A percentile compares a stretch with the other conserved stretches of the same genome.
These are phyloP conservation scores for Jordanella pulchra DNA, from an alignment of 2,797 vertebrate genomes.

Conservation along the genomic window DNA sequence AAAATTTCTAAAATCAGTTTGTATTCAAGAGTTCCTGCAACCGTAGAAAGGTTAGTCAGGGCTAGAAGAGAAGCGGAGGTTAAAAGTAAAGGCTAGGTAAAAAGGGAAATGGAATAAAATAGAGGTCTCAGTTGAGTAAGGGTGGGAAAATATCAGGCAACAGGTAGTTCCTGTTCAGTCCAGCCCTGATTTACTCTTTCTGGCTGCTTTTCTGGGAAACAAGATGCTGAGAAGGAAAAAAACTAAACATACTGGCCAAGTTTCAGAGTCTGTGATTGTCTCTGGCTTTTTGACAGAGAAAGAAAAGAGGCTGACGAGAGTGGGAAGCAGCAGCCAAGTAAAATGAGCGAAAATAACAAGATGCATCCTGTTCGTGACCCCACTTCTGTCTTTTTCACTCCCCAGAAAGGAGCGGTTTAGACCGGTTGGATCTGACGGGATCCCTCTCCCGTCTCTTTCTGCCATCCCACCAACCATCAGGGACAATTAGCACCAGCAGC, in stretches of 20 bases:
- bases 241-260: constrained; percentile 48
- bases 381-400: constrained; percentile 47
- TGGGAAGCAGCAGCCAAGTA: constrained; percentile 28
- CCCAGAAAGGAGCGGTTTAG: constrained; percentile 12
- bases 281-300: constrained; percentile 58
- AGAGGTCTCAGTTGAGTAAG: constrained; percentile 14
- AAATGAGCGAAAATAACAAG: constrained; percentile 67
- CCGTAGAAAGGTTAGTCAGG: not conserved
- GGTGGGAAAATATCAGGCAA: constrained; percentile 41
- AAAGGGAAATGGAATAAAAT: not conserved
- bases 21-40: constrained; percentile 21
- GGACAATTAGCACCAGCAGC: constrained; percentile 47
- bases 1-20: constrained; percentile 47
- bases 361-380: constrained; percentile 67
- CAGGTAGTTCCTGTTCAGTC: constrained; percentile 50
- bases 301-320: constrained; percentile 19
- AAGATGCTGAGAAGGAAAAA: constrained; percentile 33
- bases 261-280: constrained; percentile 59
- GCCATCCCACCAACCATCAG: constrained; percentile 29
- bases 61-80: not conserved
- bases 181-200: constrained; percentile 36
- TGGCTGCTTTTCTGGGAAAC: constrained; percentile 45
- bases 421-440: constrained; percentile 10
- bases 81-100: not conserved
- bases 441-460: constrained; percentile 4